Conservation (phyloP, 2,113 vertebrate species). For the Tachysurus vachellii region DNA sequence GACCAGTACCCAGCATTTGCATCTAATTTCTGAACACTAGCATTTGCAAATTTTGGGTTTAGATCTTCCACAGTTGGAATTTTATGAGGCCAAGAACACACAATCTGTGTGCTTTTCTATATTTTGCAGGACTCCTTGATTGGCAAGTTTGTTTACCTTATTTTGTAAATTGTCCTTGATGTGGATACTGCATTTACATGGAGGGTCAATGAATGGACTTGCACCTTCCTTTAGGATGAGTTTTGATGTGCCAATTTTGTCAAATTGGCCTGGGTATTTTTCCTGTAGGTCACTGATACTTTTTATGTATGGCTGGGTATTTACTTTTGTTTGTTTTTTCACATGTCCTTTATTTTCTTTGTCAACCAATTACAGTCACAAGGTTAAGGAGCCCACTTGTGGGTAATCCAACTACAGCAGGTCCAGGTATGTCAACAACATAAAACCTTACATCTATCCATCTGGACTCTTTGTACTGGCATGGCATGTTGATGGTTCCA, state of each 20-base stretch:
- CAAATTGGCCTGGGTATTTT: not conserved
- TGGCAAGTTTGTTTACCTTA: slow-evolving; percentile 14
- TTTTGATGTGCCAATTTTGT: slow-evolving; percentile 1
- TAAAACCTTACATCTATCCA: slow-evolving; percentile 26
- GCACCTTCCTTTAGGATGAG: not conserved
- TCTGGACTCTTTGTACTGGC: slow-evolving; percentile 35
- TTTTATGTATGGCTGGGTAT: not conserved
- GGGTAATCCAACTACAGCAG: slow-evolving; percentile 13
- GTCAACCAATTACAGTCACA: not conserved
- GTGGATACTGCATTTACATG: slow-evolving; percentile 1
- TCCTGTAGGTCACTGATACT: not conserved
- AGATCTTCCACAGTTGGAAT: slow-evolving; percentile 39
- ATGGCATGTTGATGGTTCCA: slow-evolving; percentile 34
- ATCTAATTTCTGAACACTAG: not conserved
- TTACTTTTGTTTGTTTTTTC: not conserved
- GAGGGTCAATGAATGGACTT: not conserved
- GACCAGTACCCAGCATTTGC: slow-evolving; percentile 9
- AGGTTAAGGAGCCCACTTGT: not conserved
- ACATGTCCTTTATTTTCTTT: not conserved
- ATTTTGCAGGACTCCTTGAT: not conserved
- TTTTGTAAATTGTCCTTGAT: slow-evolving; percentile 34
- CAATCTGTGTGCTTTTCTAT: slow-evolving; percentile 33
- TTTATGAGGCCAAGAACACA: slow-evolving; percentile 31
- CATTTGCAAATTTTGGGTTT: slow-evolving; percentile 23
- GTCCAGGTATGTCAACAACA: slow-evolving; percentile 21